Evolutionary conservation across 2,888 invertebrate genomes (phyloP), one percentile per base, ranked within the genome.

Genomic region (Eupithecia pulchellata): DNA sequence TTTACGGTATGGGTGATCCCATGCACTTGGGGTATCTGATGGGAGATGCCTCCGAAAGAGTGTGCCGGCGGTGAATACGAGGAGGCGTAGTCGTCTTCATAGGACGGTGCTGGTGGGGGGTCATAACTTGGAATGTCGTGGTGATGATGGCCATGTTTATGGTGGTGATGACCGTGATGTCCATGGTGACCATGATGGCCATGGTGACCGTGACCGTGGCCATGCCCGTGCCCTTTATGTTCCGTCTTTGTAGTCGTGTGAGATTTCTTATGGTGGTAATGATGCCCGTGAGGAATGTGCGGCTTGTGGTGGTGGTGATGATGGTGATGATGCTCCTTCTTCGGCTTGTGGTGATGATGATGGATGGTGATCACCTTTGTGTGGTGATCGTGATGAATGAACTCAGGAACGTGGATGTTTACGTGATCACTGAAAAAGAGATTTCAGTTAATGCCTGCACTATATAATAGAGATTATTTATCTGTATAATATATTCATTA

Each of bases 351-450:
- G 64, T 94, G 92, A 72, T 94, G 94, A 71, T 95, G 94, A 77
- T 95, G 95, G 62, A 95, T 91, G 17, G 94, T 95, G 60, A 96
- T 92, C 66, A 95, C 95, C 81, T 95, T 95, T 9, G 95, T 96
- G 79, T 96, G 96, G 73, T 94, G 91, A 63, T 95, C 94, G 74
- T 95, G 95, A 60, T 95, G 95, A 74, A 95, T 92, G 65, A 95
- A 91, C 82, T 96, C 95, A 25, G 96, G 96, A 11, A 96, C 91
- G 82, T 95, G 92, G 64, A 96, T 86, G 83, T 91, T 95, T 73
- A 96, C 89, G 81, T 95, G 95, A 65, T 95, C 91, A 79, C 95
- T 96, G 91, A 69, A 91, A 91, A 82, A 83, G 82, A 66, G 61
- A 62, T 29, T 29, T 57, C 8, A 2, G 29, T 57, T 57, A 57